Percentiles rank a stretch among this genome's conserved stretches.
Conservation (phyloP, 2,113 vertebrate species). For the Nyctereutes procyonoides region DNA sequence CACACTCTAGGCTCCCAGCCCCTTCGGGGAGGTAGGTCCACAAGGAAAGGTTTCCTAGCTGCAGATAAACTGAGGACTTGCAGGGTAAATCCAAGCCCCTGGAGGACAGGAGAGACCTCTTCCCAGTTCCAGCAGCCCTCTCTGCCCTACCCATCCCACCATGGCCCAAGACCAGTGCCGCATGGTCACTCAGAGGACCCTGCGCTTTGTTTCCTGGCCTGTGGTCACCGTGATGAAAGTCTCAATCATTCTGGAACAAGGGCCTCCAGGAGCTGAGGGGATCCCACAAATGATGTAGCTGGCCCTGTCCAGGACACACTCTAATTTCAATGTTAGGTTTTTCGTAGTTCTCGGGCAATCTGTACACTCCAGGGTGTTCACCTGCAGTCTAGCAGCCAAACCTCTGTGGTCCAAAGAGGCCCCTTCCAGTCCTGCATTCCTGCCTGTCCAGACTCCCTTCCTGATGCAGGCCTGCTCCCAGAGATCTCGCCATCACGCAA, state of each 20-base stretch:
- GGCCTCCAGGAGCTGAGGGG: background rate
- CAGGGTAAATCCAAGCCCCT: background rate
- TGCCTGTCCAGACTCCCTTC: background rate
- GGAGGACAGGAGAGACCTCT: background rate
- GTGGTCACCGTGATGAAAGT: background rate
- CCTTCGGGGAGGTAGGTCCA: background rate
- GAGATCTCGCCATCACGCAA: background rate
- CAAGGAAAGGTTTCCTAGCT: background rate
- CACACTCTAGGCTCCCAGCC: background rate
- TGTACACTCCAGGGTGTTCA: background rate
- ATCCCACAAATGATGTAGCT: background rate
- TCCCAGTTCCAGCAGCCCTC: background rate
- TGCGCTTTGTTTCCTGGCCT: background rate
- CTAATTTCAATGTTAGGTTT: background rate
- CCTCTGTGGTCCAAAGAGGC: background rate
- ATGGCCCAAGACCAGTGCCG: background rate
- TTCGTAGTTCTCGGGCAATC: background rate
- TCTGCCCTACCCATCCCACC: background rate
- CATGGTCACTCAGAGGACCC: background rate
- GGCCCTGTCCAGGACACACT: background rate
- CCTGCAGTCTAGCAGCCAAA: background rate
- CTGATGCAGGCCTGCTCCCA: background rate
- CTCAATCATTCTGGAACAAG: background rate
- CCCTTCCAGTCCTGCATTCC: background rate
- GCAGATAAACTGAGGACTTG: background rate